Evolutionary conservation across 2,113 vertebrate species (phyloP), one percentile per base, ranked within the genome.

Genomic region (Onychostruthus taczanowskii): DNA sequence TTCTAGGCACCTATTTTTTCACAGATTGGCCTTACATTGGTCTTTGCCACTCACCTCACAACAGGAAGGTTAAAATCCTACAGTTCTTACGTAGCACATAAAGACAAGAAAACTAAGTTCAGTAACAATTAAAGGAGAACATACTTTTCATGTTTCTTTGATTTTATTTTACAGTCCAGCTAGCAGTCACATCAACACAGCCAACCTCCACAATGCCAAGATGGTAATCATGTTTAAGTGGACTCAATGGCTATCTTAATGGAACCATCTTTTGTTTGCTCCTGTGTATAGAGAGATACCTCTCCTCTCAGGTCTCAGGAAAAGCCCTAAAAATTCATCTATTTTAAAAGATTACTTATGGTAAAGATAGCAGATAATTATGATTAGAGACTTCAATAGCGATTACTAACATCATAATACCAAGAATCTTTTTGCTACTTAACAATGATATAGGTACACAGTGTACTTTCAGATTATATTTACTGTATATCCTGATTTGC

Each of bases 381-480:
- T 12, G 22, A 74, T 70, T 70, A 91, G 24, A 91, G 39, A 22
- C 10, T 59, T 93, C 31, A 74, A 19, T 24, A 75, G 27, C 0
- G 7, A 70, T 63, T 86, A 72, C 18, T 67, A 52, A 66, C 93
- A 83, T 86, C 52, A 67, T n/a, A 74, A 82, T 50, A 87, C 5
- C 13, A 58, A 76, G 9, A 87, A 39, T 43, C 0, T 67, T 79
- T 33, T 44, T 30, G 31, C 31, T 35, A 55, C 37, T n/a, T 4
- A 66, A 78, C 66, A 82, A 63, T 20, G 3, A 33, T 70, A 39
- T 11, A 79, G 22, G 28, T 69, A 68, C 59, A 76, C 31, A 83
- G 41, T 33, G 28, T 59, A 67, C 47, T 93, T 91, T 73, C 53
- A 91, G 46, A 90, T 87, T 66, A 86, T 53, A 83, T 87, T 74